Evolutionary conservation across 2,113 vertebrate genomes (phyloP).

Genomic region (Syngnathoides biaculeatus): DNA sequence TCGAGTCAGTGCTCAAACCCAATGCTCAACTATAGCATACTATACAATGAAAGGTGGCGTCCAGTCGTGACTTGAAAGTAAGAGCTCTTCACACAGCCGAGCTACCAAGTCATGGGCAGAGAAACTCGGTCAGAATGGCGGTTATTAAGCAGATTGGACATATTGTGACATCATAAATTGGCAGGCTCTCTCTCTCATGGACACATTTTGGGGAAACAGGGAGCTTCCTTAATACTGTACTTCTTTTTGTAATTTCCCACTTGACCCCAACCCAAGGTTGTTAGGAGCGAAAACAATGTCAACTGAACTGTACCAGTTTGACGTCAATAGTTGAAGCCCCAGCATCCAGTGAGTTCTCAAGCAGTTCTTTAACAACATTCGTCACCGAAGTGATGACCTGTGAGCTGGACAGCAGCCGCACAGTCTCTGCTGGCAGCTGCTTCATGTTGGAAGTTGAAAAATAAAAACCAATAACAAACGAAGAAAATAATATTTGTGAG

Average conservation of each 20-base stretch:
- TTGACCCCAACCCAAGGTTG: too few species aligned
- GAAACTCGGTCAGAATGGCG: not conserved
- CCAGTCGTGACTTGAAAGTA: too few species aligned
- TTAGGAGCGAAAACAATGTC: not conserved
- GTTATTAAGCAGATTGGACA: not conserved
- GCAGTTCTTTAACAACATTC: constrained; percentile 90
- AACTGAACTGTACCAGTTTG: constrained; percentile 78
- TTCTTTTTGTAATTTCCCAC: not conserved
- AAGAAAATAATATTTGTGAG: not conserved
- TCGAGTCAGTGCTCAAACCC: too few species aligned
- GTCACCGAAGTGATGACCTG: constrained; percentile 89
- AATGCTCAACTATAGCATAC: too few species aligned
- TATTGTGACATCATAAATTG: not conserved
- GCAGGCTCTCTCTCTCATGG: not conserved
- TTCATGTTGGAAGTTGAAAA: constrained; percentile 74
- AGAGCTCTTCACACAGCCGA: too few species aligned
- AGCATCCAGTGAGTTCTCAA: constrained; percentile 93
- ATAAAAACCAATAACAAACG: not conserved
- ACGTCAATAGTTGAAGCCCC: constrained; percentile 82
- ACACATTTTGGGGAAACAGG: not conserved
- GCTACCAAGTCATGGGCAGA: not conserved
- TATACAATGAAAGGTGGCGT: too few species aligned
- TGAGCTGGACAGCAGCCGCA: constrained; percentile 85
- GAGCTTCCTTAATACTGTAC: not conserved
- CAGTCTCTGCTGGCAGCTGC: constrained; percentile 80